A percentile compares a stretch with the other conserved stretches of the same genome.
These are phyloP conservation scores for Speoplatyrhinus poulsoni DNA, from an alignment of 2,113 vertebrate species.

Conservation along the genomic window DNA sequence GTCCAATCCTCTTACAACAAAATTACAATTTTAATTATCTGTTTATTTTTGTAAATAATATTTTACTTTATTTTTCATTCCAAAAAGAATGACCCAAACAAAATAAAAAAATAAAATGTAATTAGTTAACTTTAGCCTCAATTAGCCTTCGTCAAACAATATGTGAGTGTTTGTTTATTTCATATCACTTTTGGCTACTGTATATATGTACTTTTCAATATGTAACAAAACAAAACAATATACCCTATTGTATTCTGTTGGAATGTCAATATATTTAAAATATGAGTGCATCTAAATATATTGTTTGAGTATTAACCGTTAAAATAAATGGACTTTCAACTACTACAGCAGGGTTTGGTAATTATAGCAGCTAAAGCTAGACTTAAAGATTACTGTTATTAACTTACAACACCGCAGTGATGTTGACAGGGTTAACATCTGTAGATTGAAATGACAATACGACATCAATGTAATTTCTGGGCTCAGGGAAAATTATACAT, in stretches of 20 bases:
- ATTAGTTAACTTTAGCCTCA: background rate
- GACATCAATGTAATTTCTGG: background rate
- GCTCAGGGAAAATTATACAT: background rate
- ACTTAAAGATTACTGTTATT: constrained; percentile 29
- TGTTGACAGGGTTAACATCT: constrained; percentile 60
- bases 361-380: constrained; percentile 50
- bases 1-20: constrained; percentile 21
- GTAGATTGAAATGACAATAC: constrained; percentile 63
- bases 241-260: background rate
- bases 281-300: too few species aligned
- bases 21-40: background rate
- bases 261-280: too few species aligned
- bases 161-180: too few species aligned
- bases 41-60: background rate
- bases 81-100: background rate
- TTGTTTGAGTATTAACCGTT: too few species aligned
- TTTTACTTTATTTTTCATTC: background rate
- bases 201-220: background rate
- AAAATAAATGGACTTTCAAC: too few species aligned
- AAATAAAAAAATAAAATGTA: background rate
- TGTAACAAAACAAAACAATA: background rate
- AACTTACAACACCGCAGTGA: constrained; percentile 68
- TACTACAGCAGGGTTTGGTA: constrained; percentile 28
- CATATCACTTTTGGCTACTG: too few species aligned
- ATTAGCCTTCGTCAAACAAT: background rate